Conservation (phyloP, 1,140 invertebrate genomes). For the Eciton burchellii region DNA sequence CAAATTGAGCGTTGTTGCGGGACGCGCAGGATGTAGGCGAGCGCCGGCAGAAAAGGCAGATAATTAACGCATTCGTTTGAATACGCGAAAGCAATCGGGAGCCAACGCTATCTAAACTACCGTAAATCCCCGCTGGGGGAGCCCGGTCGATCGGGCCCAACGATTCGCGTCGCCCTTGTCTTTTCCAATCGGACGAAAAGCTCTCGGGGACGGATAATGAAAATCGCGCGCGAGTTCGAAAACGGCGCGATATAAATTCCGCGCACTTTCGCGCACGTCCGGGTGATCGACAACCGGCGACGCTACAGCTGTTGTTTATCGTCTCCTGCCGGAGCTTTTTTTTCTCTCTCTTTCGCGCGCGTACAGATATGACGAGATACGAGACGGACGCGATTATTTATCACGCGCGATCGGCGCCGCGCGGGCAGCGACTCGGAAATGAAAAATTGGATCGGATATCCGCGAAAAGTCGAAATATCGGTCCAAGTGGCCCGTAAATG, state of each 20-base stretch:
- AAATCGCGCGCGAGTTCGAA: slow-evolving; percentile 46
- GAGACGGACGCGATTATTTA: slow-evolving; percentile 62
- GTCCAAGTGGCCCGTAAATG: slow-evolving; percentile 38
- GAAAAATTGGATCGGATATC: slow-evolving; percentile 39
- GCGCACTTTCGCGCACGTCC: slow-evolving; percentile 51
- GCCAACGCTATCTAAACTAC: slow-evolving; percentile 15
- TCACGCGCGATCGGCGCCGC: slow-evolving; percentile 48
- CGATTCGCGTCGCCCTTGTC: slow-evolving; percentile 47
- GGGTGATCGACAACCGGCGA: slow-evolving; percentile 53
- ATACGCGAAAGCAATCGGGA: slow-evolving; percentile 22
- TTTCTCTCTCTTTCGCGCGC: slow-evolving; percentile 29
- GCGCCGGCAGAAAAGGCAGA: slow-evolving; percentile 23
- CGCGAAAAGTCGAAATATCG: slow-evolving; percentile 19
- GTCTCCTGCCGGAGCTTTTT: neutral
- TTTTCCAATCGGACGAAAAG: slow-evolving; percentile 61
- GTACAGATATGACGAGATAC: slow-evolving; percentile 55
- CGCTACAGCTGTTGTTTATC: slow-evolving; percentile 62
- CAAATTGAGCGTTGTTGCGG: slow-evolving; percentile 28
- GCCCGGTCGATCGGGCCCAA: neutral
- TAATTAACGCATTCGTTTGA: slow-evolving; percentile 51
- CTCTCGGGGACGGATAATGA: slow-evolving; percentile 56
- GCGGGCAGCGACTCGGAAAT: slow-evolving; percentile 42
- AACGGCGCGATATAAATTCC: slow-evolving; percentile 53
- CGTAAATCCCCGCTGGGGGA: slow-evolving; percentile 43
- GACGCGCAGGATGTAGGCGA: slow-evolving; percentile 8